A percentile compares a stretch with the other conserved stretches of the same genome.
phyloP scores from a whole-genome alignment of 2,113 vertebrate genomes.

The Cyrtonyx montezumae region DNA sequence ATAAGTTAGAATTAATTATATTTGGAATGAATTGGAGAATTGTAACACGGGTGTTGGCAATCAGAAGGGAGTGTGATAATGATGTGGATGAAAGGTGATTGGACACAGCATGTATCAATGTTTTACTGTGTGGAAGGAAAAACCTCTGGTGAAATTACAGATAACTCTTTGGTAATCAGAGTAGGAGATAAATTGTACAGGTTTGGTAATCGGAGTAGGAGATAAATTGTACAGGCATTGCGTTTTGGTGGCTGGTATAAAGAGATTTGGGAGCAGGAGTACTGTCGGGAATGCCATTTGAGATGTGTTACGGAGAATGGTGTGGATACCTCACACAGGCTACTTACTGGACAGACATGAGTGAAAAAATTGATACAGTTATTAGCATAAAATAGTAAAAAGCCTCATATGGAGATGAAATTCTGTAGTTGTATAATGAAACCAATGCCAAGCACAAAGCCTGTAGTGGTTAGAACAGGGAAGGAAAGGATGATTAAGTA shows the following conservation, averaged over 20 bases:
- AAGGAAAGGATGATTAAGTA: neutral
- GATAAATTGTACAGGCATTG: neutral
- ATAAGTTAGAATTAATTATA: neutral
- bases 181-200: neutral
- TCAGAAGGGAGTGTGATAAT: neutral
- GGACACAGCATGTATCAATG: fast-evolving
- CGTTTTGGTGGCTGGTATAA: neutral
- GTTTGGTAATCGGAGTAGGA: too few relatives aligned
- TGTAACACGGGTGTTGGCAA: neutral
- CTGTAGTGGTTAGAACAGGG: neutral
- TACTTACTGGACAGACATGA: neutral
- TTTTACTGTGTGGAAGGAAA: neutral
- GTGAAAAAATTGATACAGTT: neutral
- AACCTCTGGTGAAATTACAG: neutral
- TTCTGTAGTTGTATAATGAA: neutral
- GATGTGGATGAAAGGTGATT: neutral
- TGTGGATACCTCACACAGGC: neutral
- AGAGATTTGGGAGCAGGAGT: neutral
- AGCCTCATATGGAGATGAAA: neutral
- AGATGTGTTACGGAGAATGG: neutral
- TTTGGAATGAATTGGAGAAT: neutral
- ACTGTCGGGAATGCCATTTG: neutral
- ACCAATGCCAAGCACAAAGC: neutral
- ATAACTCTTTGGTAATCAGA: neutral
- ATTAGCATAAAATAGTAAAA: neutral